Percentiles rank a stretch among this genome's conserved stretches.
Conservation (phyloP, 2,113 vertebrate species). For the Triplophysa tibetana region DNA sequence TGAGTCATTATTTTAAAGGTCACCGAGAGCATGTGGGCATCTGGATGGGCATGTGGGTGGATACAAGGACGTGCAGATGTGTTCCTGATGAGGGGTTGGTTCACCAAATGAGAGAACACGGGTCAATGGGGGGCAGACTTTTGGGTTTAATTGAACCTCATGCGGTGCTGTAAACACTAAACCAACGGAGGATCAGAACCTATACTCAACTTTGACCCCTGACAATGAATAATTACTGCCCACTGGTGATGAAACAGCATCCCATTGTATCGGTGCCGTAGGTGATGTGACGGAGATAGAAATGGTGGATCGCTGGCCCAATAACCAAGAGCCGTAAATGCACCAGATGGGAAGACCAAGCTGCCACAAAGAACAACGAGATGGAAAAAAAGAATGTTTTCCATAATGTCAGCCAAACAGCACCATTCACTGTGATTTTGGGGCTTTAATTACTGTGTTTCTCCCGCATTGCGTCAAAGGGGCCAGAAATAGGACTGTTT, state of each 20-base stretch:
- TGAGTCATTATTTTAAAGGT: conserved; percentile 60
- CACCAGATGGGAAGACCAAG: conserved; percentile 20
- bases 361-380: conserved; percentile 45
- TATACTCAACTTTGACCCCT: conserved; percentile 28
- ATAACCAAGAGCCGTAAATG: conserved; percentile 5
- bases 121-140: conserved; percentile 4
- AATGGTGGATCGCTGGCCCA: background rate
- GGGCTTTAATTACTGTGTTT: conserved; percentile 74
- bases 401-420: conserved; percentile 47
- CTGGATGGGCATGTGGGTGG: conserved; percentile 43
- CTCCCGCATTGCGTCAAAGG: conserved; percentile 66
- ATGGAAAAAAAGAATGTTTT: conserved; percentile 36
- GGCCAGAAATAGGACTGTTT: conserved; percentile 67
- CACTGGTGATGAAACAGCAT: background rate
- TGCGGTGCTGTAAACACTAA: conserved; percentile 18
- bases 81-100: conserved; percentile 56
- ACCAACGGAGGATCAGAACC: background rate
- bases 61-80: conserved; percentile 60
- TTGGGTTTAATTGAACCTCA: conserved; percentile 46
- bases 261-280: background rate
- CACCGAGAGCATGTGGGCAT: conserved; percentile 35
- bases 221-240: conserved; percentile 9
- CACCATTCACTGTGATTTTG: conserved; percentile 47
- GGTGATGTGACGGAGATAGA: background rate
- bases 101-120: conserved; percentile 24